Base-by-base conservation (phyloP, 2,797 vertebrate genomes). In the Molothrus ater region DNA sequence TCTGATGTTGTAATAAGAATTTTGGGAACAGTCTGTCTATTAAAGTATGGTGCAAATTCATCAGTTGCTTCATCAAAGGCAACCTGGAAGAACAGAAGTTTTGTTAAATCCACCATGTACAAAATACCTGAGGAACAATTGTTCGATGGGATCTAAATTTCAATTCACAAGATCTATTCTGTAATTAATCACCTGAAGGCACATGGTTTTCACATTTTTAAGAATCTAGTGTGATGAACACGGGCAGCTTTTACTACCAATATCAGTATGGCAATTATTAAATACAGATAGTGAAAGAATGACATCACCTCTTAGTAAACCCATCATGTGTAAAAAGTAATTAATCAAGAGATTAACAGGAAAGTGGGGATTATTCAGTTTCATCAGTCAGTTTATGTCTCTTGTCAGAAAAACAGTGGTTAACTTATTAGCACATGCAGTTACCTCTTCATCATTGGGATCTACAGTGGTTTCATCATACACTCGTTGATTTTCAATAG, bases 1-100 rank as follows among this genome's bases (percentile, higher is more conserved):
- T 99, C 99, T 59, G 99, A 99, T 48, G 99, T 99, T 45, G 99
- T 99, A 95, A 99, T 99, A 71, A 99, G 99, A 94, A 99, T 99
- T 98, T 99, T 99, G 32, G 99, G 99, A 96, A 98, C 98, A 9
- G 98, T 99, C 68, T 99, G 95, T 83, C 98, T 98, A 31, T 99
- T 99, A 93, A 99, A 99, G 91, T 99, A 99, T n/a, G 99, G 97
- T 43, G 99, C 98, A 98, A 99, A 99, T 96, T 99, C 99, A 98
- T 99, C 99, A 13, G 99, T 99, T 93, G 98, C 98, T 97, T 99
- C 99, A 80, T 99, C 99, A 95, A 99, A 99, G 74, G 98, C 98
- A 94, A 99, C 98, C 99, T 99, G 88, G 24, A 95, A 97, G 88
- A 60, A 95, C 25, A 90, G 21, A 88, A 93, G 2, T 22, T 47